Base-by-base conservation (phyloP, 2,113 vertebrate species). In the Tragelaphus buxtoni region DNA sequence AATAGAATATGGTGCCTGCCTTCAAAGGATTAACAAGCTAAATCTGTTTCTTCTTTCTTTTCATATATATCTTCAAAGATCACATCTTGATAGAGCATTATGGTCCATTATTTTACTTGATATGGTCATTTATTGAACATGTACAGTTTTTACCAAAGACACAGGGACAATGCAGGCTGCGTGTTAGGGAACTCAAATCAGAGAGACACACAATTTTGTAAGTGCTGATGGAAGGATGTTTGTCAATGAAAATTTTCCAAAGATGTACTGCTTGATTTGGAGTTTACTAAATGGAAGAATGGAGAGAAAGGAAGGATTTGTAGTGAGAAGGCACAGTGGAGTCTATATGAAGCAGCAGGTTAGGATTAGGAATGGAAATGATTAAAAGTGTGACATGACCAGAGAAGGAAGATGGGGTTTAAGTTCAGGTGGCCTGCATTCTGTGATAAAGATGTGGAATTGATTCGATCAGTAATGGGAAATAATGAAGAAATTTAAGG, bases 11-110 rank as follows among this genome's bases (percentile, higher is more conserved):
- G 4, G 9, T 49, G 77, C 51, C 42, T 91, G 42, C 17, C 42
- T 32, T 85, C 32, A 45, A n/a, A 91, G 20, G 1, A 5, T 84
- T 97, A 81, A 24, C 13, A 60, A 51, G 58, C 45, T 80, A 87
- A 84, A 56, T 60, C 17, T 45, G 4, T 91, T 93, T 77, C 80
- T 87, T 93, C 8, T 83, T 94, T 28, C 35, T 76, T 86, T 91
- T 30, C 18, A 61, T 60, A 18, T 2, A 3, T 26, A 47, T 60
- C n/a, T 90, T 90, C 42, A 56, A 80, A 83, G n/a, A 74, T 93
- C 80, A 80, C n/a, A 82, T 92, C 84, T 89, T 96, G 80, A 90
- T 91, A 39, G 26, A 45, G 4, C 28, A 10, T 17, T 32, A 2
- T 5, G 13, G 5, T n/a, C 92, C 28, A 47, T 88, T 91, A 49